Evolutionary conservation across 2,888 invertebrate species (phyloP), one percentile per base, ranked within the genome.

Genomic region (Orthosia incerta): DNA sequence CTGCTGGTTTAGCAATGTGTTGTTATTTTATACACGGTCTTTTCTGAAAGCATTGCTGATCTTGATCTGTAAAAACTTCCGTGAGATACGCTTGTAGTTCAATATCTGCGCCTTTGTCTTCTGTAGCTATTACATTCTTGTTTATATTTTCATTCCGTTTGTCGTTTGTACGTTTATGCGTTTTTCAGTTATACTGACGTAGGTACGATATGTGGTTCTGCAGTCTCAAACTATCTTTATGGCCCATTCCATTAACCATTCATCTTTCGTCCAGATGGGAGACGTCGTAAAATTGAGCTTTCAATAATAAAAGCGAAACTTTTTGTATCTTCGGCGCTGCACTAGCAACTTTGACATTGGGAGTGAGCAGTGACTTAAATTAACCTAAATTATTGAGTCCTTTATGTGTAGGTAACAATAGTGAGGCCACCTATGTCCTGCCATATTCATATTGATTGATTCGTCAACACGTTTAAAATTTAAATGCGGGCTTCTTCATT

Each of bases 401-500:
- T 85, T 83, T 83, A 83, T 86, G 80, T 78, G 79, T 86, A 39
- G 1, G 39, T 39, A 85, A 90, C 91, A 91, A 82, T 75, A 73
- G 73, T 73, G 82, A 86, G 79, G 80, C 85, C 80, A 79, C 79
- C 80, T 83, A 87, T 84, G 83, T 85, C 84, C 82, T 84, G 80
- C 87, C 90, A 88, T 92, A 91, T 91, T 88, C 88, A 91, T 88
- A 86, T 89, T 91, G 92, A 93, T 93, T 91, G 91, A 92, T 89
- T 91, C 89, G 89, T 91, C 89, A 88, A 88, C 87, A 86, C 89
- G 90, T 89, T 92, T 93, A 89, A 92, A 92, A 95, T 95, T 94
- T 93, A 93, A 95, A 95, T 94, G 88, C 85, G 87, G 86, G 88
- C 89, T 89, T 89, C 89, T 91, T 91, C 93, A 94, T 95, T 93